phyloP scores from a whole-genome alignment of 2,113 vertebrate species.

The Trichomycterus rosablanca region DNA sequence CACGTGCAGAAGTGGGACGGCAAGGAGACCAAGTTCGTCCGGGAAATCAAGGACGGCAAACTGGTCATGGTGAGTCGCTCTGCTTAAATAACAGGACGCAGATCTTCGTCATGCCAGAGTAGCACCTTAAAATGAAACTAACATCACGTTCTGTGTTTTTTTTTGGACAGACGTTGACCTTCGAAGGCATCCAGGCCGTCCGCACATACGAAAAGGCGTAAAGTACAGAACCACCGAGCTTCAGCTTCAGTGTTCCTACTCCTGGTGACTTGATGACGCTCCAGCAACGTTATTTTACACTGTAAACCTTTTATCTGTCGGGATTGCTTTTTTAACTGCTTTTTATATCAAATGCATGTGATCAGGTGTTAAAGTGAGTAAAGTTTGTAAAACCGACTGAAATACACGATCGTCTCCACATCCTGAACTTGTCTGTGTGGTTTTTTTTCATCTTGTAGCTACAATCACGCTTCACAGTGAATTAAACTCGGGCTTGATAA shows the following conservation, averaged over 20 bases:
- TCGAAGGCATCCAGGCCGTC: constrained; percentile 81
- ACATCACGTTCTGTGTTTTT: constrained; percentile 37
- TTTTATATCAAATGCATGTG: constrained; percentile 47
- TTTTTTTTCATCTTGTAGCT: background rate
- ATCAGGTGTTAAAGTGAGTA: background rate
- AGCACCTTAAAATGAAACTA: too few relatives aligned
- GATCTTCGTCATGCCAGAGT: too few relatives aligned
- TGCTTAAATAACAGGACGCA: too few relatives aligned
- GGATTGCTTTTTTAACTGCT: constrained; percentile 4
- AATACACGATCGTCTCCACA: constrained; percentile 31
- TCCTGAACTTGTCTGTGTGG: background rate
- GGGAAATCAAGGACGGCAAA: constrained; percentile 92
- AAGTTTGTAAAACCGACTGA: constrained; percentile 24
- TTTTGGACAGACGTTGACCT: constrained; percentile 80
- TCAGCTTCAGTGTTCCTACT: constrained; percentile 15
- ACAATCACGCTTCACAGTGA: too few relatives aligned
- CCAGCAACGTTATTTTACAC: constrained; percentile 43
- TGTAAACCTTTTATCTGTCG: constrained; percentile 36
- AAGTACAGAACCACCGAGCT: constrained; percentile 34
- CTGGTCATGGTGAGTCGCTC: constrained; percentile 84
- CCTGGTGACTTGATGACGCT: constrained; percentile 41
- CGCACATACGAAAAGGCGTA: constrained; percentile 94
- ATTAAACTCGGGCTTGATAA: too few relatives aligned
- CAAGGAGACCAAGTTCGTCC: constrained; percentile 87
- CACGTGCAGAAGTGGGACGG: constrained; percentile 93